A percentile compares a stretch with the other conserved stretches of the same genome.
phyloP scores from a whole-genome alignment of 2,888 invertebrate species.

The Lamellibrachia columna region DNA sequence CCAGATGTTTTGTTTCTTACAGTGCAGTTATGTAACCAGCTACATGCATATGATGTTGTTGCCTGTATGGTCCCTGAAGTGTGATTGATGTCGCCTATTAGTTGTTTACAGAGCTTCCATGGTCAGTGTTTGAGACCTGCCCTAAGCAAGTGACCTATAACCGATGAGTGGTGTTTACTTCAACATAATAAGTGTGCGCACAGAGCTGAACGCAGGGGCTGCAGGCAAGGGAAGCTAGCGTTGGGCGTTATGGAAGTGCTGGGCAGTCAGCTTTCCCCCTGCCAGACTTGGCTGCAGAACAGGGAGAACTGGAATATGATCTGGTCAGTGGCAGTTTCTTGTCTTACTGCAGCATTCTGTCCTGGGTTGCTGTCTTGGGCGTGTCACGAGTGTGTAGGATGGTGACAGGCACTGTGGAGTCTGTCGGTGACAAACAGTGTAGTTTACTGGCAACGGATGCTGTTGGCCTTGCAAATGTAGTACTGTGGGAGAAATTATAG shows the following conservation, averaged over 20 bases:
- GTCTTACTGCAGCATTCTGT: neutral
- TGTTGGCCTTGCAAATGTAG: too few species aligned
- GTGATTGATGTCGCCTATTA: neutral
- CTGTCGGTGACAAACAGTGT: neutral
- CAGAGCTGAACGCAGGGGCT: neutral
- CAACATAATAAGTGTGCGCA: neutral
- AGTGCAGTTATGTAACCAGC: neutral
- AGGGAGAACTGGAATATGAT: neutral
- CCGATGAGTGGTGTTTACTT: slow-evolving; percentile 6
- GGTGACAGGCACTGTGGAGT: neutral
- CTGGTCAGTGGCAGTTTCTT: neutral
- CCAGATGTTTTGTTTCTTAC: neutral
- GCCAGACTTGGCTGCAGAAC: neutral
- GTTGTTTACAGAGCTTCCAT: neutral
- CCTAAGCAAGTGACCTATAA: slow-evolving; percentile 1
- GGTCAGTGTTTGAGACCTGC: neutral
- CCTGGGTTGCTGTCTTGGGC: neutral
- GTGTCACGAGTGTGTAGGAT: neutral
- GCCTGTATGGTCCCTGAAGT: neutral
- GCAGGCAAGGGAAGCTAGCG: neutral
- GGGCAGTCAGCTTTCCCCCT: neutral
- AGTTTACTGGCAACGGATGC: neutral
- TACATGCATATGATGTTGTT: neutral
- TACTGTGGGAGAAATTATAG: too few species aligned
- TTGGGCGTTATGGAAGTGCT: neutral